A percentile compares a stretch with the other conserved stretches of the same genome.
Conservation (phyloP, 2,888 invertebrate genomes). For the Agrotis ipsilon region DNA sequence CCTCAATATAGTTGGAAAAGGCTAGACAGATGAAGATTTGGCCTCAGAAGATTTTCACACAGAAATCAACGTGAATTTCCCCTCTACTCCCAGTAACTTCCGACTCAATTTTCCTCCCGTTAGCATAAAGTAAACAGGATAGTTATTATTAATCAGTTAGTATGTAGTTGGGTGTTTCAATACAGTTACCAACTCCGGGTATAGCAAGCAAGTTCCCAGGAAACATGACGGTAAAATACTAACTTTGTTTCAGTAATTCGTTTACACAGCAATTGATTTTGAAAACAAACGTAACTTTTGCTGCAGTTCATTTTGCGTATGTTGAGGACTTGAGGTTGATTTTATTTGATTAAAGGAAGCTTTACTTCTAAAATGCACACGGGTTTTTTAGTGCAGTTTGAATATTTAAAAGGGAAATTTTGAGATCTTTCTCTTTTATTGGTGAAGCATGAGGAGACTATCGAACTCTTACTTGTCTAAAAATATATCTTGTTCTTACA, state of each 20-base stretch:
- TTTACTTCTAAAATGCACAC: background rate
- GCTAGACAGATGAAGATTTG: too few relatives aligned
- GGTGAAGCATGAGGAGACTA: too few relatives aligned
- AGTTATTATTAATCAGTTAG: slow-evolving; percentile 48
- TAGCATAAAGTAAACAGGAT: slow-evolving; percentile 26
- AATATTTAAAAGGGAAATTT: too few relatives aligned
- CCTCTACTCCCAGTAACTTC: background rate
- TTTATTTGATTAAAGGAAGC: slow-evolving; percentile 1
- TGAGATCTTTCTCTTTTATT: too few relatives aligned
- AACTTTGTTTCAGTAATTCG: slow-evolving; percentile 32
- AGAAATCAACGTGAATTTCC: slow-evolving; percentile 2
- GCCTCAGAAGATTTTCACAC: background rate
- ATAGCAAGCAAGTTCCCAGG: slow-evolving; percentile 22
- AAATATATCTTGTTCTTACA: too few relatives aligned
- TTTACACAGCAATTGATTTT: slow-evolving; percentile 44
- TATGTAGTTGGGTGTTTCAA: slow-evolving; percentile 43
- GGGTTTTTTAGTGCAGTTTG: too few relatives aligned
- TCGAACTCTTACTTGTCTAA: too few relatives aligned
- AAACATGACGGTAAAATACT: slow-evolving; percentile 41
- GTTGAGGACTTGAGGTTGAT: background rate
- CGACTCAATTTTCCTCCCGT: slow-evolving; percentile 21
- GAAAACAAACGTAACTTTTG: slow-evolving; percentile 41
- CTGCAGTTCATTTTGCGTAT: slow-evolving; percentile 21
- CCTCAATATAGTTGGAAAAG: too few relatives aligned
- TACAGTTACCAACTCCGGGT: slow-evolving; percentile 38